Evolutionary conservation across 1,140 invertebrate species (phyloP), one percentile per base, ranked within the genome.

Genomic region (Psilanteris sp.): DNA sequence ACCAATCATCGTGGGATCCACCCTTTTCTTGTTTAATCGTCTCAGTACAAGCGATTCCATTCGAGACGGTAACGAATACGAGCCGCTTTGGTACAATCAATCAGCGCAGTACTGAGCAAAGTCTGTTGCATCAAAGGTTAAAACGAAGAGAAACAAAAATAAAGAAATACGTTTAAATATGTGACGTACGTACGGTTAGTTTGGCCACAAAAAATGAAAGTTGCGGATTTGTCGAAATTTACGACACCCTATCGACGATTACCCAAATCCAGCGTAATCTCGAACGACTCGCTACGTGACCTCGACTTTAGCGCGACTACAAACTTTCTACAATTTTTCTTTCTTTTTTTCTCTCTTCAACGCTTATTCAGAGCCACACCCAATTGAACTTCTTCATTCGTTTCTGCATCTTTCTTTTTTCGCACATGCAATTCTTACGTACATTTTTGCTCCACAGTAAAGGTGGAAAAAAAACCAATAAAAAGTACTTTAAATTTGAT

Each of bases 1-100:
- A 83, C 84, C 81, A 84, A 84, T 85, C 82, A 85, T 85, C 82
- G 79, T 80, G 50, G 78, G 82, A 82, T 82, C 81, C 84, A 81
- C 83, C 84, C 84, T 81, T 85, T 85, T 82, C 79, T 78, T 83
- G 84, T 85, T 85, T 85, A 85, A 85, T 85, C 83, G 84, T 82
- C 82, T 82, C 82, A 83, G 82, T 61, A 81, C 83, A 80, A 81
- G 76, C 75, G 66, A 67, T 66, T 79, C 75, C 57, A 77, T 73
- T 67, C 75, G 74, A 72, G 78, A 77, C 80, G 78, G 78, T 82
- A 82, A 83, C 81, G 81, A 81, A 82, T 82, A 81, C 81, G 73
- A 80, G 67, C 71, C 79, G 70, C 78, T 75, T 68, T 52, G 55
- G 64, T 61, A 67, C 71, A 67, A 74, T 61, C 71, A 74, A 74